These are phyloP conservation scores for Drosophila nr. fundita DNA, from an alignment of 2,888 invertebrate species.

Conservation along the genomic window DNA sequence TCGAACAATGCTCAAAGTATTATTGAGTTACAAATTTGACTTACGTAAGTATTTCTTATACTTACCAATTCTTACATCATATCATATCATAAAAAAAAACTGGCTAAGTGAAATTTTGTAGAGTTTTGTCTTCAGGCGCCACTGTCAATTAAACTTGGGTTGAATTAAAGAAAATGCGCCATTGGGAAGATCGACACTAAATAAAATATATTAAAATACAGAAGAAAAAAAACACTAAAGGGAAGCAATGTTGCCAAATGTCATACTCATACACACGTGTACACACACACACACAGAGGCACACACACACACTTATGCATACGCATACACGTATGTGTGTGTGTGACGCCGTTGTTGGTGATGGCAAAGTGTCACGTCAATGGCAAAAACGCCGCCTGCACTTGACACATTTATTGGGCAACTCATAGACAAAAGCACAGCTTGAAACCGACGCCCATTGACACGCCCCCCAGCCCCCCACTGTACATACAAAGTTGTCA, in stretches of 20 bases:
- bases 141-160: background rate
- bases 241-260: conserved; percentile 53
- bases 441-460: conserved; percentile 64
- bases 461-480: conserved; percentile 38
- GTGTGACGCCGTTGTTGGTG: conserved; percentile 30
- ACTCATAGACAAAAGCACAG: conserved; percentile 73
- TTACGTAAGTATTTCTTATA: too few species aligned
- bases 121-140: background rate
- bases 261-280: conserved; percentile 15
- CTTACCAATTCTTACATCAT: too few species aligned
- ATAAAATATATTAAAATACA: conserved; percentile 15
- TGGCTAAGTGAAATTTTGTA: background rate
- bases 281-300: conserved; percentile 18
- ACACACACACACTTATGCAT: conserved; percentile 3
- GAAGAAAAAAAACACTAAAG: conserved; percentile 21
- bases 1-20: background rate
- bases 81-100: too few species aligned
- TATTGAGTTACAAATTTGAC: background rate
- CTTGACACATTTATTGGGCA: conserved; percentile 79
- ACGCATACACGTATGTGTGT: conserved; percentile 1
- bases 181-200: conserved; percentile 3
- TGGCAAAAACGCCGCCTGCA: conserved; percentile 75
- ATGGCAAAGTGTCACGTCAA: conserved; percentile 70
- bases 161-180: background rate
- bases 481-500: conserved; percentile 39